Evolutionary conservation across 2,797 vertebrate genomes (phyloP), one percentile per base, ranked within the genome.

Genomic region (Pangasius djambal): DNA sequence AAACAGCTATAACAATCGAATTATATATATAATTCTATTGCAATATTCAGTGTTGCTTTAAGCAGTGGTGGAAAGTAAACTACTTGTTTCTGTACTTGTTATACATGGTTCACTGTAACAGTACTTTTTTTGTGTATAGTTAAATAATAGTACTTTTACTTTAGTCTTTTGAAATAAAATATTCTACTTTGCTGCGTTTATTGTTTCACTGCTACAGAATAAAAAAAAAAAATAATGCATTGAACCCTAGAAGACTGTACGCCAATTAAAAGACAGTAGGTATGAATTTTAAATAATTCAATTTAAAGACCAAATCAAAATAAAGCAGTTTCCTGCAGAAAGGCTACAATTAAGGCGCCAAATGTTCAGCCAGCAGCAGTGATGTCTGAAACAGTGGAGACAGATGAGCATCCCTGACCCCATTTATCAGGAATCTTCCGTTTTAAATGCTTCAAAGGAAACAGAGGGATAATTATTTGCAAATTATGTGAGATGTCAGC

Each of bases 381-480:
- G 37, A 75, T 48, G 72, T 75, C 22, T 75, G 37, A 74, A 44
- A 74, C 70, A 44, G 72, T 48, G 20, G 22, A 75, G 40, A 13
- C 22, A 75, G 22, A 44, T 44, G 37, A 22, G 15, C 8, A 74
- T 25, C 9, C 37, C 20, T 74, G 70, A 8, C 20, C 20, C 28
- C 2, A 67, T n/a, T 31, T 31, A 67, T 67, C 61, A 63, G 61
- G 25, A 9, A 63, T 63, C 61, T 63, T 63, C 65, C 31, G 15
- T 70, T 70, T 70, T 70, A 70, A 75, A 75, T 48, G 22, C 72
- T 5, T 75, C 72, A 74, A 50, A 48, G 44, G 44, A 77, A 77
- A 77, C 44, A 48, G 48, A 3, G 10, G 7, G 28, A n/a, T 77
- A 77, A 50, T 5, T 6, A 77, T 77, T 28, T n/a, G 28, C 28